Conservation (phyloP, 1,140 invertebrate species). For the Ridgeia piscesae region DNA sequence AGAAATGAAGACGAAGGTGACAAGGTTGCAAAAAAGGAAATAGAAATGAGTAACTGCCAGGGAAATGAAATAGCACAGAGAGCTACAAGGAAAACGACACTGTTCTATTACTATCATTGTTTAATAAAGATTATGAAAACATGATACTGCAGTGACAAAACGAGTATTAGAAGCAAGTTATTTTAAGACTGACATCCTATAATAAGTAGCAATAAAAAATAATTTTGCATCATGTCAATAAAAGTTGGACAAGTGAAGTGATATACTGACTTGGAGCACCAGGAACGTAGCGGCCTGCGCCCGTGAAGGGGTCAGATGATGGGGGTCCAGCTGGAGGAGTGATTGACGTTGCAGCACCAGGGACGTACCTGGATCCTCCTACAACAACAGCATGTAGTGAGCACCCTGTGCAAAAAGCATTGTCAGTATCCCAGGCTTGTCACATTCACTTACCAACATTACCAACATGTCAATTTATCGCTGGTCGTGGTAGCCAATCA, state of each 20-base stretch:
- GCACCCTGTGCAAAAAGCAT: constrained; percentile 22
- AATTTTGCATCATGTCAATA: neutral
- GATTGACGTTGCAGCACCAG: constrained; percentile 33
- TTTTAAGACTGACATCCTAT: neutral
- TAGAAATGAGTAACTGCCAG: too few relatives aligned
- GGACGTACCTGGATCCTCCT: constrained; percentile 62
- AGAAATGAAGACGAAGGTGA: too few relatives aligned
- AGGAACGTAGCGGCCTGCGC: constrained; percentile 68
- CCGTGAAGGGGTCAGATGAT: constrained; percentile 54
- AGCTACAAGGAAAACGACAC: neutral
- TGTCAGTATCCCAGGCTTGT: too few relatives aligned
- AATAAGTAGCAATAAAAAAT: neutral
- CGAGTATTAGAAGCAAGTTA: neutral
- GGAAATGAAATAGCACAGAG: too few relatives aligned
- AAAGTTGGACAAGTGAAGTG: neutral
- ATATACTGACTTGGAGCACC: neutral
- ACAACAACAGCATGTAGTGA: constrained; percentile 26
- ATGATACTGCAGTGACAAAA: neutral
- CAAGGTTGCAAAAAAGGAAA: too few relatives aligned
- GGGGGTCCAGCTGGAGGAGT: constrained; percentile 21
- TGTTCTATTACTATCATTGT: neutral
- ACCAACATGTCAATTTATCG: too few relatives aligned
- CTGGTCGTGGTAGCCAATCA: too few relatives aligned
- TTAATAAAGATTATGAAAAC: neutral
- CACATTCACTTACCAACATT: too few relatives aligned